Evolutionary conservation across 2,797 vertebrate genomes (phyloP), one percentile per base, ranked within the genome.

Genomic region (Myoxocephalus aenaeus): DNA sequence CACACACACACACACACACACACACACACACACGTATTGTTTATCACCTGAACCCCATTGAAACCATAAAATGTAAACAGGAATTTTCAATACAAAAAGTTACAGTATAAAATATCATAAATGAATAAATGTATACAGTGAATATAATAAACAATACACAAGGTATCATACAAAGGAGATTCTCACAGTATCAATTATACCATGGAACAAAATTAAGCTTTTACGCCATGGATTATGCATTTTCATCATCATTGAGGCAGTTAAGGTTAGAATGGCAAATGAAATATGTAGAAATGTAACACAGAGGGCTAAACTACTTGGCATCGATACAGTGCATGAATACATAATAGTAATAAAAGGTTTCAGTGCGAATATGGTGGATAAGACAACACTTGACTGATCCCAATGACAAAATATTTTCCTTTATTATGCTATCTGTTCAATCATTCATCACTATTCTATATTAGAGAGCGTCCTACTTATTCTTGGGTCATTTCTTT

Each of bases 151-250:
- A 85, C 50, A 88, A 87, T 80, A 81, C 86, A 92, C 83, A 88
- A 70, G 81, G 65, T 25, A 86, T 89, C 20, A 76, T 83, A 87
- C 27, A 67, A 82, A 42, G 73, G 22, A 77, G 56, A 77, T 75
- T 90, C 86, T 95, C 95, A 95, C 94, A 95, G 92, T 94, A 81
- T 92, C 76, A 83, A 80, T 88, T 82, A 81, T 80, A 86, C 91
- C 81, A 90, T 84, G 84, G 87, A 80, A 88, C 64, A 83, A 87
- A 70, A 66, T 72, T 15, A 86, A 80, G 76, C 76, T 81, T 90
- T 87, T 63, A 78, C 77, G 87, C 84, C 86, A 87, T 86, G 83
- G 89, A 88, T 62, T 78, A 89, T 82, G 51, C 50, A n/a, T 77
- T 86, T 86, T 84, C 76, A 73, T 87, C 76, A 81, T 91, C 74